Evolutionary conservation across 1,140 invertebrate species (phyloP).

Genomic region (Diabrotica undecimpunctata): DNA sequence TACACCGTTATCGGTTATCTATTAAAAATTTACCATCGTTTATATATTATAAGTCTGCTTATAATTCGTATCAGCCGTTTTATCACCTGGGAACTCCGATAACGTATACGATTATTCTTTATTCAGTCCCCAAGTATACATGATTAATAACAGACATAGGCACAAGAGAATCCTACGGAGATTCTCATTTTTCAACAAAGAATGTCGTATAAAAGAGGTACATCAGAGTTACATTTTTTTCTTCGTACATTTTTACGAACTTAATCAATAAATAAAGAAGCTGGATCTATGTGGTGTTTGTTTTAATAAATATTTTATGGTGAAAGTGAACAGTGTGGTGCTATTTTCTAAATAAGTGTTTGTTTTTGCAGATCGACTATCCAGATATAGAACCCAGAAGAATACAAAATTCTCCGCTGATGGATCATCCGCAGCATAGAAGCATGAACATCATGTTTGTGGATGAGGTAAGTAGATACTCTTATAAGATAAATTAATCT

Average conservation of each 20-base stretch:
- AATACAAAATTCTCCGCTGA: constrained; percentile 41
- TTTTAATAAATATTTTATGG: background rate
- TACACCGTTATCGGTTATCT: too few relatives aligned
- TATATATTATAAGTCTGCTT: too few relatives aligned
- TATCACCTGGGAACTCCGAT: constrained; percentile 4
- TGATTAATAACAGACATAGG: constrained; percentile 4
- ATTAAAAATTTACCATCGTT: too few relatives aligned
- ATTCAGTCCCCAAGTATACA: background rate
- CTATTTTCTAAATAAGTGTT: background rate
- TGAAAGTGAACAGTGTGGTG: background rate
- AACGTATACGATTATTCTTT: background rate
- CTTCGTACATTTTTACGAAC: background rate
- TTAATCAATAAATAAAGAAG: background rate
- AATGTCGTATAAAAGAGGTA: constrained; percentile 8
- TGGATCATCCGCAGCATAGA: constrained; percentile 54
- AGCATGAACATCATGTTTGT: constrained; percentile 61
- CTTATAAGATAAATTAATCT: too few relatives aligned
- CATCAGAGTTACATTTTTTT: background rate
- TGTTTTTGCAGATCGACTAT: constrained; percentile 71
- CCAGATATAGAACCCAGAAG: constrained; percentile 63
- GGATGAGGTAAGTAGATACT: constrained; percentile 54
- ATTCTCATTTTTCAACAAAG: constrained; percentile 4
- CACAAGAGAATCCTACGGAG: background rate
- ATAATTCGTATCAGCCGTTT: background rate
- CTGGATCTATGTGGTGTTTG: background rate